Percentiles rank a stretch among this genome's conserved stretches.
Evolutionary conservation across 2,797 vertebrate species (phyloP).

Genomic region (Falco berigora): DNA sequence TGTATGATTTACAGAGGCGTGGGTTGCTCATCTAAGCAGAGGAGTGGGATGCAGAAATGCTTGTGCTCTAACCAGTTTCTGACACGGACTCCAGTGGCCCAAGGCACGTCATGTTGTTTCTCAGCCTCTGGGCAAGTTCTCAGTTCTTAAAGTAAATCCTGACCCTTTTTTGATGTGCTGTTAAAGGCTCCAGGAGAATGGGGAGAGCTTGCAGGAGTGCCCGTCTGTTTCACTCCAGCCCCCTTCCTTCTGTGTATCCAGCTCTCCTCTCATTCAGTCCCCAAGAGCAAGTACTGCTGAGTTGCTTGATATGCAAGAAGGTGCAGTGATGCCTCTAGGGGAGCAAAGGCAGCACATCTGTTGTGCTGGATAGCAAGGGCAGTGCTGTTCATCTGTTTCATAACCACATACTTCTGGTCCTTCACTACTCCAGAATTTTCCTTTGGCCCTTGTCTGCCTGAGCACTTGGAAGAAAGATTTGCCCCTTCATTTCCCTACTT

Average conservation of each 20-base stretch:
- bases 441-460: not conserved
- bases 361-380: not conserved
- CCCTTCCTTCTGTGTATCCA: not conserved
- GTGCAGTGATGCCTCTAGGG: not conserved
- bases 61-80: slow-evolving; percentile 44
- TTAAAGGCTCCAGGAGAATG: not conserved
- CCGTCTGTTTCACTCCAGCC: not conserved
- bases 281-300: fast-evolving
- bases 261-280: not conserved
- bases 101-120: not conserved
- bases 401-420: not conserved
- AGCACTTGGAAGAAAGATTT: not conserved
- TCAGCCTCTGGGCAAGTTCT: not conserved
- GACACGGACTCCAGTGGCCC: not conserved
- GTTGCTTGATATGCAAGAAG: not conserved
- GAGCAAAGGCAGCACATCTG: fast-evolving
- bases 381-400: not conserved
- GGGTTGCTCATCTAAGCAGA: slow-evolving; percentile 41
- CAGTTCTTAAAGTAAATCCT: not conserved
- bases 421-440: not conserved
- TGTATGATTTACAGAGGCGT: slow-evolving; percentile 21
- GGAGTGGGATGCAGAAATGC: slow-evolving; percentile 43
- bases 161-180: not conserved
- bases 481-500: not conserved
- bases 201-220: not conserved